A percentile compares a stretch with the other conserved stretches of the same genome.
These are phyloP conservation scores for Acleris literana DNA, from an alignment of 2,888 invertebrate species.

Conservation along the genomic window DNA sequence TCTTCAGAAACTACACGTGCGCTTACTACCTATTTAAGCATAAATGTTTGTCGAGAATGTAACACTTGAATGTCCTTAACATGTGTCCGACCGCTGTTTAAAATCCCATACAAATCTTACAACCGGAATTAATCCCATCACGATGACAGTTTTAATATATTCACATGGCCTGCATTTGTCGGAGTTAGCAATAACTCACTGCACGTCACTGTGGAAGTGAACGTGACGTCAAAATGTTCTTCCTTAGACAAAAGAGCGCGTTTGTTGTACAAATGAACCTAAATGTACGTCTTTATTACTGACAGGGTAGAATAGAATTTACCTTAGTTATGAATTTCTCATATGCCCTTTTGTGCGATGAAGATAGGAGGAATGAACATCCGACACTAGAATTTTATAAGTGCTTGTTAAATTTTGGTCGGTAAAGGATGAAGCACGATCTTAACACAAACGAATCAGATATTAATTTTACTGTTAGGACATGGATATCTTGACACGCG, in stretches of 20 bases:
- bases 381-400: too few species aligned
- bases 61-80: constrained; percentile 2
- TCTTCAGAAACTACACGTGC: too few species aligned
- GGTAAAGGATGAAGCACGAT: too few species aligned
- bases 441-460: too few species aligned
- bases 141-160: constrained; percentile 63
- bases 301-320: neutral
- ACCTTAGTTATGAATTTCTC: too few species aligned
- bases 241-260: constrained; percentile 4
- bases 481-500: too few species aligned
- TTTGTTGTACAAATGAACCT: neutral
- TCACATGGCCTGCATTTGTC: constrained; percentile 63
- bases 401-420: too few species aligned
- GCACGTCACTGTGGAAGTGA: constrained; percentile 53
- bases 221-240: constrained; percentile 33
- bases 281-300: neutral
- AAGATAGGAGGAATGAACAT: too few species aligned
- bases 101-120: constrained; percentile 63
- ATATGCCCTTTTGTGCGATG: too few species aligned
- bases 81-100: constrained; percentile 20
- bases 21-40: too few species aligned
- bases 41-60: too few species aligned
- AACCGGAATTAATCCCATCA: constrained; percentile 47
- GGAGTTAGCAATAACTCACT: constrained; percentile 60
- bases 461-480: too few species aligned